These are phyloP conservation scores for Drepana arcuata DNA, from an alignment of 1,140 invertebrate species.

Conservation along the genomic window DNA sequence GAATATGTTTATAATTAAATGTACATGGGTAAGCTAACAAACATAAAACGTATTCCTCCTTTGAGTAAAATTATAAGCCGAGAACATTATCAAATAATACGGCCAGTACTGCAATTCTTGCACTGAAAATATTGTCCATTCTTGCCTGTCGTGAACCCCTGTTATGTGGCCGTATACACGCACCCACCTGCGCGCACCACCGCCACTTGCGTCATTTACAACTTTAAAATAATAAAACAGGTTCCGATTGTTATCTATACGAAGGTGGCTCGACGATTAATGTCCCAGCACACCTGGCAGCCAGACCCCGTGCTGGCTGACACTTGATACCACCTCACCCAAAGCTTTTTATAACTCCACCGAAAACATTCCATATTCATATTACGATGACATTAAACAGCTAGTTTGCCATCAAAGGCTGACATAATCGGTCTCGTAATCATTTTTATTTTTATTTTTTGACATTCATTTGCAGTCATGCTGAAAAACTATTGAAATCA, in stretches of 20 bases:
- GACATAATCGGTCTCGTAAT: conserved; percentile 18
- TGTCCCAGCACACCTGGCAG: conserved; percentile 58
- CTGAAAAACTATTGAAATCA: no score
- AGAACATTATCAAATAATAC: no score
- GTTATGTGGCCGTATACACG: conserved; percentile 34
- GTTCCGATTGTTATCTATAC: conserved; percentile 68
- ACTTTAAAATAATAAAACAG: conserved; percentile 70
- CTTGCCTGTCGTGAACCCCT: no score
- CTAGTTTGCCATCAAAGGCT: conserved; percentile 10
- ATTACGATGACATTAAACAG: conserved; percentile 16
- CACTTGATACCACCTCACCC: conserved; percentile 45
- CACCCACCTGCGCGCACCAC: conserved; percentile 50
- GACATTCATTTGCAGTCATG: no score
- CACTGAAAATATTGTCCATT: no score
- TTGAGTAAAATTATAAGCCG: no score
- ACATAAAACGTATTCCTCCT: no score
- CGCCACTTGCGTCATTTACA: conserved; percentile 67
- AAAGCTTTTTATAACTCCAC: conserved; percentile 23
- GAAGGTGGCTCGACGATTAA: conserved; percentile 58
- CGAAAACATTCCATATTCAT: conserved; percentile 23
- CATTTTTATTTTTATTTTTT: no score
- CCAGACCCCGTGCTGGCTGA: conserved; percentile 51
- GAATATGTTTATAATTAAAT: no score
- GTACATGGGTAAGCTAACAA: no score
- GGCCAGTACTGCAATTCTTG: no score